Evolutionary conservation across 2,113 vertebrate genomes (phyloP).

Genomic region (Saccopteryx leptura): DNA sequence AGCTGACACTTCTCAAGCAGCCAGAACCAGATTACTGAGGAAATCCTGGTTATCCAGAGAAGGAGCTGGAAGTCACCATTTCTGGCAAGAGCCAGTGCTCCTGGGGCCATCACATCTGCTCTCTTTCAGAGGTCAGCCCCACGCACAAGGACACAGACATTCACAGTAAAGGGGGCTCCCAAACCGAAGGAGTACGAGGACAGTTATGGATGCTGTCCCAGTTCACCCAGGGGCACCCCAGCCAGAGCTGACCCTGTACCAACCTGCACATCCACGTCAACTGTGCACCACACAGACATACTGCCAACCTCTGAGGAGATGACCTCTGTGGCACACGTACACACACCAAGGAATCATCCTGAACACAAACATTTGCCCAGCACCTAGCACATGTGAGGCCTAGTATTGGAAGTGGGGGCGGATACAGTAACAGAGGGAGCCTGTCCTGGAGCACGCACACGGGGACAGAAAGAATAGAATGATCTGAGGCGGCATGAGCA

Average conservation of each 20-base stretch:
- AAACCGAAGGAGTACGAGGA: background rate
- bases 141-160: background rate
- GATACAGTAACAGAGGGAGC: background rate
- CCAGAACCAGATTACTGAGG: slow-evolving; percentile 22
- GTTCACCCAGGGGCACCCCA: background rate
- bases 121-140: slow-evolving; percentile 32
- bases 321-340: background rate
- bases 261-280: background rate
- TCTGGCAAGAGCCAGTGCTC: slow-evolving; percentile 52
- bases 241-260: background rate
- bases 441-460: background rate
- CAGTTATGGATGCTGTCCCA: background rate
- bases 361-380: background rate
- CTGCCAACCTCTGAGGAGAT: background rate
- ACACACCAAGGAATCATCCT: background rate
- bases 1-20: slow-evolving; percentile 53
- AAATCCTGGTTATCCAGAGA: slow-evolving; percentile 24
- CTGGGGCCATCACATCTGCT: slow-evolving; percentile 28
- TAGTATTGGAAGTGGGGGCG: background rate
- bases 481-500: background rate
- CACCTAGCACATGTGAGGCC: slow-evolving; percentile 23
- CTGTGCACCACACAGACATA: background rate
- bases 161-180: background rate
- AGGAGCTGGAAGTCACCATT: slow-evolving; percentile 50
- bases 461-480: slow-evolving; percentile 20